Evolutionary conservation across 2,113 vertebrate species (phyloP), one percentile per base, ranked within the genome.

Genomic region (Suricata suricatta): DNA sequence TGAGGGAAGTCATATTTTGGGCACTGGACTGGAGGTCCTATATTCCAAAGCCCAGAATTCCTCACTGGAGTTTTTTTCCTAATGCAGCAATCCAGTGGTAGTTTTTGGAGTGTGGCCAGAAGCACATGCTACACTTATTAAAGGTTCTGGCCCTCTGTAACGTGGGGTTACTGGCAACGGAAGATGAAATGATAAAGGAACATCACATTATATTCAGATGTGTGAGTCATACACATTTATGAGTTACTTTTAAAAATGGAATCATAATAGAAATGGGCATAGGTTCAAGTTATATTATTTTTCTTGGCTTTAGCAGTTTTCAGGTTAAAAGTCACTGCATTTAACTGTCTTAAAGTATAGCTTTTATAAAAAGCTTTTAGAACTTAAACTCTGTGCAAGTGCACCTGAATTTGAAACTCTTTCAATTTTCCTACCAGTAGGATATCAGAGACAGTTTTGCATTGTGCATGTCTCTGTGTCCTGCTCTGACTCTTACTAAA

Each of bases 221-320:
- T 96, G 71, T 97, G 96, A 97, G 80, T 97, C 95, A 97, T 93
- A 66, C 82, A 93, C 97, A 92, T 93, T 97, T 97, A 92, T 91
- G 95, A 96, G 85, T 88, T 98, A 92, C 89, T 96, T 88, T 76
- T 60, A 77, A 94, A 96, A 77, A 87, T 92, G 90, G 83, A 95
- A 68, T 93, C 80, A 33, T 95, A 74, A 87, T 91, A 87, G 83
- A 92, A 89, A 68, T 97, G 83, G 93, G 95, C 92, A 87, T 90
- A 31, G 5, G 7, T 97, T 97, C 96, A 96, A 89, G 33, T 97
- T 94, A 68, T 1, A 69, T 95, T 93, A 47, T 92, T 86, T 97
- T 89, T 41, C 79, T 97, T 97, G 90, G 69, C 93, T 97, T 94
- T 77, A 90, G 89, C 35, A 63, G 23, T 96, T 96, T 97, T 92